A percentile compares a stretch with the other conserved stretches of the same genome.
Evolutionary conservation across 2,113 vertebrate species (phyloP).

Genomic region (Vulpes lagopus): DNA sequence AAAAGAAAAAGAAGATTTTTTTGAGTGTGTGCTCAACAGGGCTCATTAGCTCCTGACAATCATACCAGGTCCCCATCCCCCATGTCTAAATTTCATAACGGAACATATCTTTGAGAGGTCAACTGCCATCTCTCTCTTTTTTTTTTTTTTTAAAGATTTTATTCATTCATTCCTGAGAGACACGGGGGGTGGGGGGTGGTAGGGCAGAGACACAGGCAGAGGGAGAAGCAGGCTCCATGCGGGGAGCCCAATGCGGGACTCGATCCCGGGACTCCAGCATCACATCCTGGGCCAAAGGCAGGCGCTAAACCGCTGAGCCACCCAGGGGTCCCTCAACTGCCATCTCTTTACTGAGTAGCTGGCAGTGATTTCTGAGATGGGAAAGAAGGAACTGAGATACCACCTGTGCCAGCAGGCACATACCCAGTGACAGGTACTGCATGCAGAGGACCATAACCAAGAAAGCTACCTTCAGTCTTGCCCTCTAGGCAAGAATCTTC

Average conservation of each 20-base stretch:
- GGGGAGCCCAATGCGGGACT: no score
- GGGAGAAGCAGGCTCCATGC: no score
- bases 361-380: constrained; percentile 31
- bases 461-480: constrained; percentile 20
- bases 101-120: neutral
- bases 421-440: constrained; percentile 13
- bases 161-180: no score
- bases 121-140: neutral
- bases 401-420: neutral
- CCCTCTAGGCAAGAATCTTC: neutral
- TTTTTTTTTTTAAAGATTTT: no score
- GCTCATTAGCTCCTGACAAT: constrained; percentile 39
- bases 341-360: constrained; percentile 38
- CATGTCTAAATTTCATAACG: constrained; percentile 18
- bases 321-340: neutral
- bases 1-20: neutral
- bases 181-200: no score
- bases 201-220: no score
- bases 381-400: constrained; percentile 48
- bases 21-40: neutral
- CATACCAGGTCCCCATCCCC: neutral
- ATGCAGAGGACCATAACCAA: neutral
- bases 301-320: no score
- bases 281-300: no score
- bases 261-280: no score